Base-by-base conservation (phyloP, 2,113 vertebrate genomes). In the Sander vitreus region DNA sequence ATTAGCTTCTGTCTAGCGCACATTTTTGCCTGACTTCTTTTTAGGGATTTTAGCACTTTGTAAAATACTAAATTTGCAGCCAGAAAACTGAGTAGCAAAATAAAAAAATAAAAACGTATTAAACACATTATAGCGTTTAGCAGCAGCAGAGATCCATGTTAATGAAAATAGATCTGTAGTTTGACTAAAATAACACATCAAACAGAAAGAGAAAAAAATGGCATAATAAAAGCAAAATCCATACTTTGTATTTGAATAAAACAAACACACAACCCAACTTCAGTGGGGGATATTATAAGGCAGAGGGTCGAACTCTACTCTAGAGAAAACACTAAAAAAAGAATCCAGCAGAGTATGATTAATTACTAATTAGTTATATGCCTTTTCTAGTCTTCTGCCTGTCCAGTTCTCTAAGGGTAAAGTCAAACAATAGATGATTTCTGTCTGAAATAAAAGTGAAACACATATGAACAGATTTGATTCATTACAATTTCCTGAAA, bases 321-420 rank as follows among this genome's bases (percentile, higher is more conserved):
- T 43, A 27, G 30, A 14, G 11, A 77, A 51, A 18, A 14, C 0
- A 58, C 4, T 6, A 1, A 15, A n/a, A n/a, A 59, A 53, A 25
- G 0, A 53, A 58, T 65, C 25, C n/a, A 64, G 39, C 47, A 69
- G 25, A 62, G 6, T 50, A 11, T 3, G 76, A 36, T 63, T 64
- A 50, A 69, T 59, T 19, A 27, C 3, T 45, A 25, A 78, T 63
- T 63, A 47, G 8, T 63, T 5, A 14, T 14, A 8, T 19, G 36
- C 7, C 3, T 60, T 23, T 43, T 43, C 57, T 2, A 54, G 36
- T 7, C 2, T 48, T 75, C 25, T 54, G 36, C 5, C 0, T 48
- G 58, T 89, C 84, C 76, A 84, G 84, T 81, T 84, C 23, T 66
- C 14, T 51, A 3, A 63, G 64, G 7, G 53, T 58, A 58, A 68